Evolutionary conservation across 92 coral and sea anemone genomes (phyloP).

Genomic region (Epizoanthus ramosus): DNA sequence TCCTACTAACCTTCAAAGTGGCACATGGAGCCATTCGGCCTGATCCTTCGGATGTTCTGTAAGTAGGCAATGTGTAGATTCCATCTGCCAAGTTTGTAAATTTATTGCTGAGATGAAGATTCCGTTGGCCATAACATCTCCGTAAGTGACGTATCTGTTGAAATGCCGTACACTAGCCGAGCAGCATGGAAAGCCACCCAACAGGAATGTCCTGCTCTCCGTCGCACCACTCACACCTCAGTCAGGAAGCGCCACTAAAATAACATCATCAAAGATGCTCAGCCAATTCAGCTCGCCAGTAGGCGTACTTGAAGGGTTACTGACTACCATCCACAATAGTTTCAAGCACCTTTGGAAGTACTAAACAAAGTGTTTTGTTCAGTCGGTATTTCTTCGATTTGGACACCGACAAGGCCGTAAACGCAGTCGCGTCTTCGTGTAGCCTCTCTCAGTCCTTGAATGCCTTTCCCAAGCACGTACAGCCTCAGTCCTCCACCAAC

Average conservation of each 20-base stretch:
- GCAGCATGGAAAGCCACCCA: slow-evolving; percentile 56
- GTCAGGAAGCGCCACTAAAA: slow-evolving; percentile 46
- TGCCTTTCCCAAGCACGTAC: slow-evolving; percentile 25
- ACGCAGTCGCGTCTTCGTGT: slow-evolving; percentile 14
- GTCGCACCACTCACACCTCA: slow-evolving; percentile 49
- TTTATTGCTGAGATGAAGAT: slow-evolving; percentile 1
- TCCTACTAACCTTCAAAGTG: too few relatives aligned
- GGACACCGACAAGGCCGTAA: slow-evolving; percentile 35
- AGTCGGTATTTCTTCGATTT: slow-evolving; percentile 45
- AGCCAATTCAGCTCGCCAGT: too few relatives aligned
- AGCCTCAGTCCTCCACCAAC: slow-evolving; percentile 3
- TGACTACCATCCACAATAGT: too few relatives aligned
- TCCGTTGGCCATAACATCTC: slow-evolving; percentile 46
- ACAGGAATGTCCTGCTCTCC: slow-evolving; percentile 53
- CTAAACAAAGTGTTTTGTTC: slow-evolving; percentile 27
- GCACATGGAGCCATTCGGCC: too few relatives aligned
- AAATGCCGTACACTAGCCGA: background rate
- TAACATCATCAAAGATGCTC: slow-evolving; percentile 27
- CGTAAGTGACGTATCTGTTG: slow-evolving; percentile 9
- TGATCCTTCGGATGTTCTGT: too few relatives aligned
- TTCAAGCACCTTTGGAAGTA: slow-evolving; percentile 40
- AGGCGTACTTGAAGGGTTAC: background rate
- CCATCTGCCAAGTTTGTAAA: background rate
- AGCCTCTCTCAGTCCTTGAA: slow-evolving; percentile 25
- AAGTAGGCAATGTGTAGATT: slow-evolving; percentile 18